phyloP scores from a whole-genome alignment of 1,140 invertebrate species.

The Aleiodes sp. region DNA sequence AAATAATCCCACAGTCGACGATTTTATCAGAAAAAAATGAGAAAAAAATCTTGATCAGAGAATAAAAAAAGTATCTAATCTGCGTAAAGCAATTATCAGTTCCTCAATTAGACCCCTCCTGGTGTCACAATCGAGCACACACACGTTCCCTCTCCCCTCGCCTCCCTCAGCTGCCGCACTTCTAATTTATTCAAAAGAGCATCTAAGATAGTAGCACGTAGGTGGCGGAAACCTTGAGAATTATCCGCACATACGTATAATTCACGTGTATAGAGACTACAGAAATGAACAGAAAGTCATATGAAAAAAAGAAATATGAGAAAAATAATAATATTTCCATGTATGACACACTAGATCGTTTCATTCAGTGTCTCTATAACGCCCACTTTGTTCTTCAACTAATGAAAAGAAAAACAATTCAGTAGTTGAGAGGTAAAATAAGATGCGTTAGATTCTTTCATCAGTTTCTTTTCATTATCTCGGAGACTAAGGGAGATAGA shows the following conservation, averaged over 20 bases:
- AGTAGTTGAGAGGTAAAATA: not conserved
- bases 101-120: not conserved
- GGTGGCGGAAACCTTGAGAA: constrained; percentile 11
- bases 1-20: too few species aligned
- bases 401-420: not conserved
- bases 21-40: too few species aligned
- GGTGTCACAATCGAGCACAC: not conserved
- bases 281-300: too few species aligned
- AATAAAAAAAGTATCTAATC: too few species aligned
- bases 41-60: not conserved
- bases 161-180: too few species aligned
- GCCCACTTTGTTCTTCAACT: not conserved
- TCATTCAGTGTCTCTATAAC: not conserved
- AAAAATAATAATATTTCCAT: not conserved
- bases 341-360: constrained; percentile 8
- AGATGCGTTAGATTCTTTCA: too few species aligned
- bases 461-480: too few species aligned
- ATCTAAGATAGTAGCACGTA: constrained; percentile 3
- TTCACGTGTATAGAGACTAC: not conserved
- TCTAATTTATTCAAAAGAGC: constrained; percentile 14
- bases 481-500: too few species aligned
- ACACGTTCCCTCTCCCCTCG: too few species aligned
- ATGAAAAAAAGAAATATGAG: not conserved
- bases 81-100: not conserved
- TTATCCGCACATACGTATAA: not conserved